Percentiles rank a stretch among this genome's conserved stretches.
Evolutionary conservation across 2,113 vertebrate species (phyloP).

Genomic region (Phocoena sinus): DNA sequence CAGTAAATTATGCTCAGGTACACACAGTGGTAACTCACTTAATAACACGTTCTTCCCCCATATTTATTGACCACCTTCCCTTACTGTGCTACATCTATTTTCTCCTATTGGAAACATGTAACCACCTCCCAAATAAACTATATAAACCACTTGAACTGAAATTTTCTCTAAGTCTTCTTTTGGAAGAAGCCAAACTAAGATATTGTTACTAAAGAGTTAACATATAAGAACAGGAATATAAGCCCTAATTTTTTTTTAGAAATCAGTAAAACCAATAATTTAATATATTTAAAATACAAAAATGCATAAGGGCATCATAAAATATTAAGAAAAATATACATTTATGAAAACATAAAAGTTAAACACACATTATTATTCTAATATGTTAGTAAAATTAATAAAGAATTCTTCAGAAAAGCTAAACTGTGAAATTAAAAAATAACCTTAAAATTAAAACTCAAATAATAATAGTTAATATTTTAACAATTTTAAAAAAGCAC

Average conservation of each 20-base stretch:
- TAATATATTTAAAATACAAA: not conserved
- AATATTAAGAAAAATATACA: not conserved
- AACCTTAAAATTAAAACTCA: not conserved
- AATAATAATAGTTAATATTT: not conserved
- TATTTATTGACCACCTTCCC: not conserved
- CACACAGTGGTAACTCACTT: not conserved
- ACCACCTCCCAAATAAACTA: not conserved
- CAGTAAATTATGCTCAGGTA: not conserved
- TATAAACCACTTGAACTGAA: not conserved
- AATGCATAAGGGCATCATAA: not conserved
- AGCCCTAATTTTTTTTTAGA: not conserved
- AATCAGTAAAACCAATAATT: not conserved
- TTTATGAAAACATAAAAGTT: not conserved
- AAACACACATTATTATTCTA: not conserved
- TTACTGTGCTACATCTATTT: not conserved
- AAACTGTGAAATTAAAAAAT: not conserved
- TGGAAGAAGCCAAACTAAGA: not conserved
- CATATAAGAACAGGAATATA: not conserved
- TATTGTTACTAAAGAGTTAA: not conserved
- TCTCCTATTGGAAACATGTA: not conserved
- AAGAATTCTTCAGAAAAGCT: not conserved
- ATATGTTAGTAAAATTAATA: not conserved
- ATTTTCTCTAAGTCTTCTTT: not conserved
- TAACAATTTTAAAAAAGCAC: not conserved
- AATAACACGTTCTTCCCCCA: not conserved